These are phyloP conservation scores for Glyphotaelius pellucidus DNA, from an alignment of 2,888 invertebrate genomes.

Conservation along the genomic window DNA sequence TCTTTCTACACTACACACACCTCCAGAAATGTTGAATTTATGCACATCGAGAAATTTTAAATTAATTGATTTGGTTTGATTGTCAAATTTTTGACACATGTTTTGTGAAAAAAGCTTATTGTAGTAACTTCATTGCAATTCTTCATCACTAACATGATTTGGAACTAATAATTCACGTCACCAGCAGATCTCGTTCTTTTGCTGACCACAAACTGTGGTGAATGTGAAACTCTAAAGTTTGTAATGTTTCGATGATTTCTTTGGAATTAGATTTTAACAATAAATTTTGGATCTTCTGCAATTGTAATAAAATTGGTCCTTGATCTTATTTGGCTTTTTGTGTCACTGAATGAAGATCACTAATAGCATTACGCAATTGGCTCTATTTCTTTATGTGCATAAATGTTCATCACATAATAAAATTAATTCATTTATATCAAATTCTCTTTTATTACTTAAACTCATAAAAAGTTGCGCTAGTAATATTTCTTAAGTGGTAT, in stretches of 20 bases:
- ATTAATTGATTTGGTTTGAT: background rate
- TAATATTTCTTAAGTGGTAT: background rate
- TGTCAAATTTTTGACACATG: background rate
- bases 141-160: slow-evolving; percentile 10
- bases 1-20: background rate
- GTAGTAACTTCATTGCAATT: background rate
- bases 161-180: background rate
- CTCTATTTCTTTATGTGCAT: slow-evolving; percentile 43
- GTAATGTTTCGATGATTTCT: background rate
- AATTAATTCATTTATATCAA: background rate
- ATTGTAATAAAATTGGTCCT: background rate
- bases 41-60: slow-evolving; percentile 23
- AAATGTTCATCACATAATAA: slow-evolving; percentile 8
- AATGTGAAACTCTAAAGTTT: background rate
- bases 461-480: background rate
- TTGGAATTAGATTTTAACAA: background rate
- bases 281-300: background rate
- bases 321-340: background rate
- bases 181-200: background rate
- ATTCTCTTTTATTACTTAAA: background rate
- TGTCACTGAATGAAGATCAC: background rate
- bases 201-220: background rate
- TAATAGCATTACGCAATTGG: slow-evolving; percentile 2
- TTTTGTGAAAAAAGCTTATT: slow-evolving; percentile 14
- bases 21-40: background rate